Evolutionary conservation across 1,140 invertebrate genomes (phyloP).

Genomic region (Drosophila willistoni): DNA sequence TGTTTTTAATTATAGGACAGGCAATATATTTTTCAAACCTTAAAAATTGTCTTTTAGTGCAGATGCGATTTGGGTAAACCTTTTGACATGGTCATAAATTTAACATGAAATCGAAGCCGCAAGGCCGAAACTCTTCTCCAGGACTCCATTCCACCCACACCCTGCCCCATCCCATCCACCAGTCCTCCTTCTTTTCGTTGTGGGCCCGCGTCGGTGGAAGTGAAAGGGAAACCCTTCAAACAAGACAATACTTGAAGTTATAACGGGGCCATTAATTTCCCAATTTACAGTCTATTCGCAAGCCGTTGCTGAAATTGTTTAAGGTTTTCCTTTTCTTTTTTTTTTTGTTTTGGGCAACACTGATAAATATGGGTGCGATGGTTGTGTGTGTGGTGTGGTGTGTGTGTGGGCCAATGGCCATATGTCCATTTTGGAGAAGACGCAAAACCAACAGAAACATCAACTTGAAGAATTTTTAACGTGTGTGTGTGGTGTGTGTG

Average conservation of each 20-base stretch:
- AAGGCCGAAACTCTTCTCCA: not conserved
- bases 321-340: slow-evolving; percentile 52
- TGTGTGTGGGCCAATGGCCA: slow-evolving; percentile 69
- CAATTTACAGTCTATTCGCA: slow-evolving; percentile 81
- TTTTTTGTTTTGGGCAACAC: slow-evolving; percentile 36
- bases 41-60: slow-evolving; percentile 14
- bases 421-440: slow-evolving; percentile 77
- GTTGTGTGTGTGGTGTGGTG: slow-evolving; percentile 35
- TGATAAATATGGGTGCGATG: slow-evolving; percentile 48
- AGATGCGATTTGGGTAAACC: slow-evolving; percentile 17
- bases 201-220: not conserved
- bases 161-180: not conserved
- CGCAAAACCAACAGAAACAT: slow-evolving; percentile 58
- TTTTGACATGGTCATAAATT: slow-evolving; percentile 24
- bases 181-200: not conserved
- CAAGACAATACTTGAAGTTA: slow-evolving; percentile 75
- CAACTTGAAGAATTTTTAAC: slow-evolving; percentile 64
- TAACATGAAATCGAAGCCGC: slow-evolving; percentile 21
- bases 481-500: slow-evolving; percentile 29
- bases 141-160: not conserved
- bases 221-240: slow-evolving; percentile 64
- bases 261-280: slow-evolving; percentile 79
- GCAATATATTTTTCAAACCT: slow-evolving; percentile 9
- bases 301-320: slow-evolving; percentile 80
- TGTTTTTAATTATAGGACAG: slow-evolving; percentile 3